phyloP scores from a whole-genome alignment of 2,797 vertebrate species.

The Rhabdophis nuchalis region DNA sequence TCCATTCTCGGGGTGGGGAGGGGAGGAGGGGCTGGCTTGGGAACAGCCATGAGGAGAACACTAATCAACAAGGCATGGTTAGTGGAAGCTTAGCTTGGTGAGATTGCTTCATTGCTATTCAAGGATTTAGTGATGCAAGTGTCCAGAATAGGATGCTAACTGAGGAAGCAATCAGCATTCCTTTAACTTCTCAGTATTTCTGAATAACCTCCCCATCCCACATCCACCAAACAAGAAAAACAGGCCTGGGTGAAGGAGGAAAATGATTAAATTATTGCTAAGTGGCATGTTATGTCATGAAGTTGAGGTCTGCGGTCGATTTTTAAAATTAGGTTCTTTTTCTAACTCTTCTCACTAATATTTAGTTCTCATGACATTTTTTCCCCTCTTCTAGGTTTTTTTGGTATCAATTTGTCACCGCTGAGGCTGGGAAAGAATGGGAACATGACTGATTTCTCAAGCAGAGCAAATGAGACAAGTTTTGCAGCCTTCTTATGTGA shows the following conservation, averaged over 20 bases:
- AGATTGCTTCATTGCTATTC: constrained; percentile 2
- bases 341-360: constrained; percentile 38
- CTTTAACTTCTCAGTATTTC: constrained; percentile 47
- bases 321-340: constrained; percentile 63
- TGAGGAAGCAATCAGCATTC: constrained; percentile 69
- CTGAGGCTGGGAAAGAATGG: background rate
- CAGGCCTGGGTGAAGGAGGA: constrained; percentile 30
- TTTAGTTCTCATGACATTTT: constrained; percentile 39
- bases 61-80: constrained; percentile 5
- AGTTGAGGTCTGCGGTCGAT: constrained; percentile 45
- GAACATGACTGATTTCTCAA: background rate
- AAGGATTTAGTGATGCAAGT: constrained; percentile 42
- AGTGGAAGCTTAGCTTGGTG: background rate
- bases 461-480: background rate
- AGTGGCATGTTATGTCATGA: constrained; percentile 64
- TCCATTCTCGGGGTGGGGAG: background rate
- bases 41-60: constrained; percentile 6
- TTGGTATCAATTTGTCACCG: background rate
- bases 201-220: constrained; percentile 35
- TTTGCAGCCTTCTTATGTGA: background rate
- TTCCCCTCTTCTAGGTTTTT: background rate
- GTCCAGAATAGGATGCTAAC: constrained; percentile 51
- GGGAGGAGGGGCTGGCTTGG: constrained; percentile 11
- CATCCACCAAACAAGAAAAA: constrained; percentile 21
- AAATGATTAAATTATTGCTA: constrained; percentile 58